Evolutionary conservation across 2,113 vertebrate species (phyloP).

Genomic region (Gorsachius goisagi): DNA sequence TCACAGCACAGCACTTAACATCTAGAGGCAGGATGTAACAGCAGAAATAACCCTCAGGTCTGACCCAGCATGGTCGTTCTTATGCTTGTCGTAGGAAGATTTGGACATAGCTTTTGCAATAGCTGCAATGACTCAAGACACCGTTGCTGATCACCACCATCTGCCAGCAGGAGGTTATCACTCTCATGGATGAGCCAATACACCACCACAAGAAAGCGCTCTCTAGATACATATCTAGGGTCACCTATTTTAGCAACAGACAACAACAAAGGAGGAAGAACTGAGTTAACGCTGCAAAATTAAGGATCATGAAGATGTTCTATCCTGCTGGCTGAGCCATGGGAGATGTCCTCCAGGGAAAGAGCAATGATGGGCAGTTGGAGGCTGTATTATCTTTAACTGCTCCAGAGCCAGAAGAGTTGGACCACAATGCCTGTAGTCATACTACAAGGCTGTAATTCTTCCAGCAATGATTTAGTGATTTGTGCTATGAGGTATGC

Average conservation of each 20-base stretch:
- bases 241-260: background rate
- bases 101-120: background rate
- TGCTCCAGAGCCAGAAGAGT: background rate
- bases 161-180: background rate
- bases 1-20: background rate
- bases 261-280: background rate
- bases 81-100: background rate
- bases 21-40: background rate
- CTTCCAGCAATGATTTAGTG: background rate
- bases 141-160: background rate
- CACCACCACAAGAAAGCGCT: fast-evolving
- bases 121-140: background rate
- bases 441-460: background rate
- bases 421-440: background rate
- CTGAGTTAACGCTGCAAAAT: background rate
- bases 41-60: background rate
- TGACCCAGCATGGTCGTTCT: background rate
- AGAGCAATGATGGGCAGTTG: background rate
- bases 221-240: background rate
- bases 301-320: background rate
- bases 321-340: background rate
- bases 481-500: background rate
- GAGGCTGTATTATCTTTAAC: background rate
- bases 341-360: background rate
- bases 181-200: background rate